Evolutionary conservation across 2,888 invertebrate species (phyloP).

Genomic region (Troilus luridus): DNA sequence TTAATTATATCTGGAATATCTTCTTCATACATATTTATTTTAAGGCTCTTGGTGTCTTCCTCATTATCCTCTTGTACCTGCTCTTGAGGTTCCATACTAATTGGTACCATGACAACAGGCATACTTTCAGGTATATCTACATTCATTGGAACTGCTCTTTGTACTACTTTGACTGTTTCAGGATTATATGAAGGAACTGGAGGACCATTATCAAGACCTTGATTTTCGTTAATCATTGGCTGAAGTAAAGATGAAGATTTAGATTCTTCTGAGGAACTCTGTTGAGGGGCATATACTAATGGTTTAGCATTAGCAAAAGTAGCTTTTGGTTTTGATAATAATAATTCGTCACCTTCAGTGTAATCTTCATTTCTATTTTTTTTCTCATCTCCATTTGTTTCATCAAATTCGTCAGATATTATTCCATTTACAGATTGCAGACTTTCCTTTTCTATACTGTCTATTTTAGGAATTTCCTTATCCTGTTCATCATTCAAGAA

Average conservation of each 20-base stretch:
- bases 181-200: conserved; percentile 16
- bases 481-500: conserved; percentile 7
- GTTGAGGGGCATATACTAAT: neutral
- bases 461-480: neutral
- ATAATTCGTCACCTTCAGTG: neutral
- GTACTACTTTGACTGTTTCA: conserved; percentile 42
- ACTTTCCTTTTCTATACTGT: neutral
- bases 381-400: neutral
- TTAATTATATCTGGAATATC: neutral
- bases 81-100: neutral
- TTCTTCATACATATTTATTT: neutral
- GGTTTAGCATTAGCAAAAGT: neutral
- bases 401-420: neutral
- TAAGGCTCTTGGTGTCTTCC: neutral
- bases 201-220: conserved; percentile 39
- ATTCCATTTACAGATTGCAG: neutral
- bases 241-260: neutral
- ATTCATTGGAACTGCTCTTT: neutral
- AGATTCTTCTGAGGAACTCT: neutral
- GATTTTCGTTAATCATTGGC: neutral
- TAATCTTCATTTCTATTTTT: conserved; percentile 1
- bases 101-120: neutral
- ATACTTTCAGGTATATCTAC: neutral
- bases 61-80: neutral
- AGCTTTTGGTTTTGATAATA: neutral